Conservation (phyloP, 2,797 vertebrate species). For the Sebastiscus tertius region DNA sequence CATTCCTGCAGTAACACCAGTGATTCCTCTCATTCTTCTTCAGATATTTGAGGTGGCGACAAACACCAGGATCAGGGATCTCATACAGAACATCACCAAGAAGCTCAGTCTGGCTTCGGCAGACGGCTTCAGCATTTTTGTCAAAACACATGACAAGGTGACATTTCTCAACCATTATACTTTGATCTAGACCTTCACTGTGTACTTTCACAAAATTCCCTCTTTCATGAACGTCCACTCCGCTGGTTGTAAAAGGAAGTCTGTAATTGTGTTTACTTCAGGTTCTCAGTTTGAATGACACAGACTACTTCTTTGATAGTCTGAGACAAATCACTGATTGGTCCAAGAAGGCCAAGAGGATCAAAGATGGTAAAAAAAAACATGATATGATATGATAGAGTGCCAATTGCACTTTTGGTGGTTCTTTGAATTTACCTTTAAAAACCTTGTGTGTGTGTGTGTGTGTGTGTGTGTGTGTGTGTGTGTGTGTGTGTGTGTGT, state of each 20-base stretch:
- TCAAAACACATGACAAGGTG: constrained; percentile 93
- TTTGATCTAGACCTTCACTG: not conserved
- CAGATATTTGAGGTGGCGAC: constrained; percentile 90
- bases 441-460: not conserved
- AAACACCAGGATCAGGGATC: constrained; percentile 85
- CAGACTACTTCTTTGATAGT: constrained; percentile 96
- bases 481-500: constrained; percentile 18
- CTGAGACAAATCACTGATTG: constrained; percentile 92
- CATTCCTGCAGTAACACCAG: not conserved
- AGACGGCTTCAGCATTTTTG: constrained; percentile 95
- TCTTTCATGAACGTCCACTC: not conserved
- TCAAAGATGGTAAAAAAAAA: constrained; percentile 85
- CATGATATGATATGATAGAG: not conserved
- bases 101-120: constrained; percentile 86
- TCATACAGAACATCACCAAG: constrained; percentile 83
- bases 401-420: not conserved
- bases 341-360: constrained; percentile 87
- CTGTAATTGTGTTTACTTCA: constrained; percentile 59
- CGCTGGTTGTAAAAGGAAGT: not conserved
- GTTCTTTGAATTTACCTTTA: not conserved
- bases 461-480: not conserved
- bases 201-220: not conserved
- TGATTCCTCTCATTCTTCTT: not conserved
- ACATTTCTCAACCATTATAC: not conserved
- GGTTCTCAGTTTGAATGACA: constrained; percentile 93